phyloP scores from a whole-genome alignment of 1,140 invertebrate genomes.

The Rhagoletis pomonella region DNA sequence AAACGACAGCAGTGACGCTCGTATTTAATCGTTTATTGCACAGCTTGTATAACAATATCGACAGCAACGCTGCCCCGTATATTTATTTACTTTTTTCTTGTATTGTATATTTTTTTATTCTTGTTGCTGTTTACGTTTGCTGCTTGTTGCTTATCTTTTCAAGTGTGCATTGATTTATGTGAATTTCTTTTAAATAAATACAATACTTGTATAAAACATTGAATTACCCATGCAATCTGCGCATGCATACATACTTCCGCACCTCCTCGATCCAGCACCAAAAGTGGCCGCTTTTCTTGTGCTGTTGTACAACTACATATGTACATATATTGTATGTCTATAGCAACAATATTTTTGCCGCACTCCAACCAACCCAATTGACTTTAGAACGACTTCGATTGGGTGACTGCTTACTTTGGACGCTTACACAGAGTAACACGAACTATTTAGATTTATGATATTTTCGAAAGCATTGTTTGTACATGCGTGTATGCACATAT shows the following conservation, averaged over 20 bases:
- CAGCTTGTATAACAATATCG: background rate
- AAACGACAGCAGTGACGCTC: background rate
- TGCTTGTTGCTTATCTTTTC: constrained; percentile 48
- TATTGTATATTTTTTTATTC: background rate
- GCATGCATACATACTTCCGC: background rate
- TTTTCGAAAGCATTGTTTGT: background rate
- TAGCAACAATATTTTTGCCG: background rate
- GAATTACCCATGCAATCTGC: constrained; percentile 12
- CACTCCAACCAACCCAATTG: constrained; percentile 1
- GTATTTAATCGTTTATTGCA: background rate
- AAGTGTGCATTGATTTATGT: constrained; percentile 54
- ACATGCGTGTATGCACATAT: background rate
- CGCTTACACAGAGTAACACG: background rate
- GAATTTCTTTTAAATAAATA: constrained; percentile 53
- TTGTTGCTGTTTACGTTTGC: constrained; percentile 4
- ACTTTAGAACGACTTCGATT: constrained; percentile 30
- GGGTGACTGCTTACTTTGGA: constrained; percentile 11
- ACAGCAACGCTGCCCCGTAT: background rate
- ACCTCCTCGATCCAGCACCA: background rate
- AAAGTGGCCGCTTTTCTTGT: background rate
- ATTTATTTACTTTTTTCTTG: background rate
- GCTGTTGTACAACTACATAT: background rate
- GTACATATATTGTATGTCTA: background rate
- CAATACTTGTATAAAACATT: constrained; percentile 17
- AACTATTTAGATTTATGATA: constrained; percentile 50